Conservation (phyloP, 2,797 vertebrate genomes). For the Phoxinus dragarum region DNA sequence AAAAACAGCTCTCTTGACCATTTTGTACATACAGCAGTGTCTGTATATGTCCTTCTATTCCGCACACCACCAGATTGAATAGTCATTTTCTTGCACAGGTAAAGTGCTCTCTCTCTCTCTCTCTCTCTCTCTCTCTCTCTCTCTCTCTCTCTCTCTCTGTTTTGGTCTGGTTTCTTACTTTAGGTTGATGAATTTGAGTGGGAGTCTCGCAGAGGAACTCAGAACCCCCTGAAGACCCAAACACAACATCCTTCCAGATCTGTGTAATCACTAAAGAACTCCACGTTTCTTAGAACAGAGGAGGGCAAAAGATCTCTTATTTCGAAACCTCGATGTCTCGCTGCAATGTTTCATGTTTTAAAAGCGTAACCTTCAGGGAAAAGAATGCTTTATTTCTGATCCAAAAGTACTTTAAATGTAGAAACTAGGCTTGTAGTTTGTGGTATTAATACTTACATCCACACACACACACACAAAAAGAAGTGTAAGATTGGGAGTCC, state of each 20-base stretch:
- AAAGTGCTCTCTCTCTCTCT: background rate
- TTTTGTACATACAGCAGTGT: background rate
- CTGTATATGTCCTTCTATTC: background rate
- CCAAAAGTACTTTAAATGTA: conserved; percentile 14
- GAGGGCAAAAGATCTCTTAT: conserved; percentile 26
- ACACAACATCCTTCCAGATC: conserved; percentile 76
- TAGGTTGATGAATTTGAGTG: conserved; percentile 75
- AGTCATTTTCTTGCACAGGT: conserved; percentile 39
- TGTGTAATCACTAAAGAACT: conserved; percentile 69
- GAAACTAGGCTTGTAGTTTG: conserved; percentile 23
- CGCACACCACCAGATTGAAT: conserved; percentile 25
- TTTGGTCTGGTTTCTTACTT: conserved; percentile 77
- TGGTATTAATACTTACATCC: conserved; percentile 21
- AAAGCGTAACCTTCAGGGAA: conserved; percentile 21
- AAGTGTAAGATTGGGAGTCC: background rate
- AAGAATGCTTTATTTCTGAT: conserved; percentile 11
- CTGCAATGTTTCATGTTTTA: conserved; percentile 21
- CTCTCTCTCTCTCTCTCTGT: background rate
- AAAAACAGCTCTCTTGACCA: background rate
- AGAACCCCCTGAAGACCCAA: conserved; percentile 72
- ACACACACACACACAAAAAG: background rate
- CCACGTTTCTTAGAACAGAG: conserved; percentile 68
- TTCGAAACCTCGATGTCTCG: conserved; percentile 12
- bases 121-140: background rate
- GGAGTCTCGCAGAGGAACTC: conserved; percentile 79